These are phyloP conservation scores for Drosophila pruinosa DNA, from an alignment of 1,140 invertebrate genomes.

Conservation along the genomic window DNA sequence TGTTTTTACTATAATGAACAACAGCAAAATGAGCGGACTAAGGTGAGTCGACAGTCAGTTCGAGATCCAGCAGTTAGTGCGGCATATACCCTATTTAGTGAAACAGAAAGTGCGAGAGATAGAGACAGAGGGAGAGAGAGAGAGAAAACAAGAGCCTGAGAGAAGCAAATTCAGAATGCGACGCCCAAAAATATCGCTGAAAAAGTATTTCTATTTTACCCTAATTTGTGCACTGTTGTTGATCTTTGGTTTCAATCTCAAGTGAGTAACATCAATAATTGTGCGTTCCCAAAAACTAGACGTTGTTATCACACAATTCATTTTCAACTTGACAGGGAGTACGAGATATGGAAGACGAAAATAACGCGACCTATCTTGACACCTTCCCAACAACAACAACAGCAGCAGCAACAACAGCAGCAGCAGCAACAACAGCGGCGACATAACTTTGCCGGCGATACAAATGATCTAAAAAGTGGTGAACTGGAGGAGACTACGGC, in stretches of 20 bases:
- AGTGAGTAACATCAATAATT: conserved; percentile 55
- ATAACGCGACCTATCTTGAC: conserved; percentile 29
- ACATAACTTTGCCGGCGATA: conserved; percentile 44
- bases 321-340: conserved; percentile 47
- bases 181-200: conserved; percentile 80
- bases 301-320: conserved; percentile 2
- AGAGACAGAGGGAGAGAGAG: background rate
- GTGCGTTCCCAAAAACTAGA: background rate
- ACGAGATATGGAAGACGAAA: conserved; percentile 77
- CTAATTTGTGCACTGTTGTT: conserved; percentile 75
- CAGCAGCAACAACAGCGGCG: conserved; percentile 54
- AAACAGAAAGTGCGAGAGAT: background rate
- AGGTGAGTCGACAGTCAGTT: conserved; percentile 22
- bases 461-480: conserved; percentile 9
- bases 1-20: conserved; percentile 6
- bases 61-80: background rate
- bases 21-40: conserved; percentile 31
- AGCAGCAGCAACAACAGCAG: conserved; percentile 46
- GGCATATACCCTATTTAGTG: background rate
- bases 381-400: conserved; percentile 25
- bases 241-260: conserved; percentile 81
- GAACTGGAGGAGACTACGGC: conserved; percentile 13
- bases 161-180: conserved; percentile 60
- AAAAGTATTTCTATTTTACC: conserved; percentile 81
- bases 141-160: conserved; percentile 17